Evolutionary conservation across 1,140 invertebrate genomes (phyloP).

Genomic region (Solen grandis): DNA sequence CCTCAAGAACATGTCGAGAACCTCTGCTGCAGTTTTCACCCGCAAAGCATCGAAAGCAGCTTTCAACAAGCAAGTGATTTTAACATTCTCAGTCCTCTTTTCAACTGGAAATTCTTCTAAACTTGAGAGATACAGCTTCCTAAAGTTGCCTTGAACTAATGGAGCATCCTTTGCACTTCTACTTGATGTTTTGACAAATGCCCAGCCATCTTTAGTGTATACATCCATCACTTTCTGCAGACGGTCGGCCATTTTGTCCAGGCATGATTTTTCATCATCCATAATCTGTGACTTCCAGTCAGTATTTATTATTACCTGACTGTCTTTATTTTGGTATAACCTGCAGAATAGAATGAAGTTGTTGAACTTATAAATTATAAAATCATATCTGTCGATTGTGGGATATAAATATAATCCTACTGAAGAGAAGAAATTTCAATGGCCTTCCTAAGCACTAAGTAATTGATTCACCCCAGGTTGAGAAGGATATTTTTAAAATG

Average conservation of each 20-base stretch:
- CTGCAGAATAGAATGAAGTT: too few species aligned
- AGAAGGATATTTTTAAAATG: too few species aligned
- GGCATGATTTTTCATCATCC: slow-evolving; percentile 43
- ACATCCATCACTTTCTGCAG: slow-evolving; percentile 63
- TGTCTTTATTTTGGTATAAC: slow-evolving; percentile 67
- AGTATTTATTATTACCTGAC: slow-evolving; percentile 33
- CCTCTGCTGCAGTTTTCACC: slow-evolving; percentile 64
- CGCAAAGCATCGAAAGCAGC: slow-evolving; percentile 68
- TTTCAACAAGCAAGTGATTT: slow-evolving; percentile 69
- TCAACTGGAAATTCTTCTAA: slow-evolving; percentile 54
- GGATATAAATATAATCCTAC: too few species aligned
- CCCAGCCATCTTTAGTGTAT: slow-evolving; percentile 59
- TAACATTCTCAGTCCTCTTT: slow-evolving; percentile 64
- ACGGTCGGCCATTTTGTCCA: slow-evolving; percentile 52
- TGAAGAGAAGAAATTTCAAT: too few species aligned
- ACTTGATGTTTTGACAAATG: slow-evolving; percentile 75
- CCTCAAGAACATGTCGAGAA: slow-evolving; percentile 70
- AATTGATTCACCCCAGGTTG: too few species aligned
- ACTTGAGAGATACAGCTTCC: slow-evolving; percentile 60
- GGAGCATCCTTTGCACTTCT: slow-evolving; percentile 76
- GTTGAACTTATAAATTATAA: too few species aligned
- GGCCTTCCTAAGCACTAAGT: too few species aligned
- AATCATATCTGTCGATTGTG: too few species aligned
- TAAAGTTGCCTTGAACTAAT: slow-evolving; percentile 65
- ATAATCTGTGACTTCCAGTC: slow-evolving; percentile 61